Evolutionary conservation across 2,888 invertebrate species (phyloP), one percentile per base, ranked within the genome.

Genomic region (Pristionchus mayeri): DNA sequence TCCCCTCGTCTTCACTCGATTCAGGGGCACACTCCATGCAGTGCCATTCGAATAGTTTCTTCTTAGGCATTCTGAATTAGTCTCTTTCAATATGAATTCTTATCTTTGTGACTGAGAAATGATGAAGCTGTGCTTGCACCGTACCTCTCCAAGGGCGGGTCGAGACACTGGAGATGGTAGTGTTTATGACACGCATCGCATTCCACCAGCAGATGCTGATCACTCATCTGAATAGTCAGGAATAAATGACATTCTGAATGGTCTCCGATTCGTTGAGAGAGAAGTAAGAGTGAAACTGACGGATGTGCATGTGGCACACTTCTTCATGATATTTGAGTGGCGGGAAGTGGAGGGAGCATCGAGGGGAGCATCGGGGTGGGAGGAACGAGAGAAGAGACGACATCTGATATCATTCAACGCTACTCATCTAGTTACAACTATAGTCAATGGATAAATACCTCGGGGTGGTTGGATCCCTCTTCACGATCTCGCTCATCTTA

Each of bases 81-180:
- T 24, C 40, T 18, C 9, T 48, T 27, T 24, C 3, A 27, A 76
- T 94, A 97, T 97, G 84, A 97, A 97, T 94, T 97, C 97, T 34
- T 67, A 34, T 34, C 34, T 9, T 18, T n/a, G n/a, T n/a, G n/a
- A n/a, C n/a, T n/a, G n/a, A n/a, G n/a, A n/a, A n/a, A n/a, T n/a
- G n/a, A n/a, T n/a, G n/a, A n/a, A n/a, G n/a, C n/a, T n/a, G n/a
- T n/a, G n/a, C n/a, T n/a, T 79, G 13, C 54, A 79, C 79, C 52
- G 79, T 79, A 96, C 52, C 97, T 95, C 24, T 96, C 96, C 80
- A 98, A 94, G 7, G 98, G 98, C 82, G 98, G 98, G 93, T 96
- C 96, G 87, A 98, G 94, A 93, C 98, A 98, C 88, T 96, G 96
- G 89, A 98, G 94, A 94, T 98, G 98, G 94, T 97, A 98, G 94